Evolutionary conservation across 1,140 invertebrate genomes (phyloP).

Genomic region (Drosophila ananassae): DNA sequence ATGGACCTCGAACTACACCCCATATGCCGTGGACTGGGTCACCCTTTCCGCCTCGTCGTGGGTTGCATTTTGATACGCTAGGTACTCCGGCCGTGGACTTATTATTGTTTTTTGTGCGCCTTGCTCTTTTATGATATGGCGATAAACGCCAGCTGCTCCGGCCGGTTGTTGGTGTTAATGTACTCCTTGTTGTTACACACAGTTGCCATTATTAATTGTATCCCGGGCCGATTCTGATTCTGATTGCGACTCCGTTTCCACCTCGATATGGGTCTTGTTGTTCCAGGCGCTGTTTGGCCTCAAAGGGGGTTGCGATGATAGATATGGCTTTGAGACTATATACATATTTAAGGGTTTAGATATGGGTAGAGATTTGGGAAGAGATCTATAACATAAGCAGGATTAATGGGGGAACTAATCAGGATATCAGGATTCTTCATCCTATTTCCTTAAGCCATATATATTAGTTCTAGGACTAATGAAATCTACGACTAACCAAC

Average conservation of each 20-base stretch:
- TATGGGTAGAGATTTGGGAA: slow-evolving; percentile 23
- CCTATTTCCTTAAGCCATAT: too few species aligned
- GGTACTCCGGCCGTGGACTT: slow-evolving; percentile 43
- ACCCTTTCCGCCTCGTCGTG: slow-evolving; percentile 55
- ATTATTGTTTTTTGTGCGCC: slow-evolving; percentile 12
- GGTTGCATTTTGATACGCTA: slow-evolving; percentile 81
- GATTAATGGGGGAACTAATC: too few species aligned
- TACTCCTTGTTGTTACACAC: slow-evolving; percentile 56
- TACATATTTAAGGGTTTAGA: not conserved
- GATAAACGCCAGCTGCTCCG: slow-evolving; percentile 24
- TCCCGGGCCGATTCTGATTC: slow-evolving; percentile 11
- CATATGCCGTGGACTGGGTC: slow-evolving; percentile 21
- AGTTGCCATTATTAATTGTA: slow-evolving; percentile 72
- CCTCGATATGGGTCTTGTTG: slow-evolving; percentile 35
- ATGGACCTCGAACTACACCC: slow-evolving; percentile 5
- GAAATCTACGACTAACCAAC: too few species aligned
- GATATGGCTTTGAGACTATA: too few species aligned
- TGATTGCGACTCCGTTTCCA: not conserved
- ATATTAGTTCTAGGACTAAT: too few species aligned
- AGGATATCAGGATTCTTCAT: too few species aligned
- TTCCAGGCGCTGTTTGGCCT: slow-evolving; percentile 46
- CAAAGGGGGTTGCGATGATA: slow-evolving; percentile 33
- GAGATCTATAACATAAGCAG: too few species aligned
- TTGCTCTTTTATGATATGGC: slow-evolving; percentile 56
- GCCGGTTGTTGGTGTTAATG: slow-evolving; percentile 52